Evolutionary conservation across 2,113 vertebrate species (phyloP), one percentile per base, ranked within the genome.

Genomic region (Tetrao urogallus): DNA sequence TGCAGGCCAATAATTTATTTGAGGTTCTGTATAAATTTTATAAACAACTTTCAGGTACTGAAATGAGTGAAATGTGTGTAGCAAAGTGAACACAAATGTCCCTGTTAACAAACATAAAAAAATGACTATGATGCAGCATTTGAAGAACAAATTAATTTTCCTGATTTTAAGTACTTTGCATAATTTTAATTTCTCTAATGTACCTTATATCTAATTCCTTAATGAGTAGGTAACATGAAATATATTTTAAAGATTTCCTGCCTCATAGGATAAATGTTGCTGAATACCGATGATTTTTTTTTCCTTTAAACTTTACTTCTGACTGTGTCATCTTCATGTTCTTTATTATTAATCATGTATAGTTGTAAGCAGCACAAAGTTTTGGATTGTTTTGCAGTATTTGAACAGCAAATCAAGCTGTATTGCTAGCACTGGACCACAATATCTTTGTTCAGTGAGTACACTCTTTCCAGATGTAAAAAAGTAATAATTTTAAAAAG

Each of bases 1-100:
- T 52, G 32, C 38, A 94, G 82, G 50, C 42, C 87, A 45, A 92
- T 61, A 82, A 94, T 90, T 95, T 95, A 64, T 96, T 79, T 85
- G 90, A 70, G 40, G 58, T 89, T 95, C 52, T 77, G 8, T 45
- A 75, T 81, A 20, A 72, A 84, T 92, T 93, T 93, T 58, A 38
- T 12, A 7, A 92, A 80, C 48, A 47, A 83, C 48, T 95, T 95
- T 94, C 45, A 77, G 65, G 36, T 88, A 72, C 81, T 86, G 27
- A 96, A 82, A 86, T 75, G 36, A 20, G 30, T 45, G 89, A 93
- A 64, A 95, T 34, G 6, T 5, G 25, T 65, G 66, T 17, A 76
- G n/a, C 24, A 60, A 83, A 65, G 50, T 86, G 11, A 80, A 57
- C 6, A 72, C 47, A n/a, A 1, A 11, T 40, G 8, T 48, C 82